phyloP scores from a whole-genome alignment of 2,797 vertebrate species.

The Diplodus puntazzo region DNA sequence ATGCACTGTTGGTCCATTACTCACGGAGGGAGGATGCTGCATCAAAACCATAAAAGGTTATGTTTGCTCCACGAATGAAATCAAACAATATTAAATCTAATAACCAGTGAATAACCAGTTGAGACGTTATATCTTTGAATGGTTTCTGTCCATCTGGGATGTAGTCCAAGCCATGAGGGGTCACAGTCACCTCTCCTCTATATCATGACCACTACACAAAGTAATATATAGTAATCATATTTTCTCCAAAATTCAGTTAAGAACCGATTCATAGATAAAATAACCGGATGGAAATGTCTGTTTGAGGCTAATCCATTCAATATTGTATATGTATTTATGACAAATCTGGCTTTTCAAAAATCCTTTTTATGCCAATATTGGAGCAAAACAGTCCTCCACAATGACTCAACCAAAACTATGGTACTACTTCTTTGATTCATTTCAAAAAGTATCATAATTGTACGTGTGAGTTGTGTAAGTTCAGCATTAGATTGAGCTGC shows the following conservation, averaged over 20 bases:
- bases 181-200: conserved; percentile 14
- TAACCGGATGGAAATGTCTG: conserved; percentile 8
- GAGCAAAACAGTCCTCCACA: conserved; percentile 13
- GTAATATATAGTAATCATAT: conserved; percentile 12
- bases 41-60: conserved; percentile 29
- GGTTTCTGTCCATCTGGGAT: conserved; percentile 19
- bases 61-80: conserved; percentile 19
- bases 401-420: not conserved
- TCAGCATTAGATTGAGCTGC: too few species aligned
- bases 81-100: conserved; percentile 25
- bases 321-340: conserved; percentile 2
- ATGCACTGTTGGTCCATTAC: conserved; percentile 48
- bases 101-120: conserved; percentile 14
- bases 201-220: conserved; percentile 5
- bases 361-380: conserved; percentile 12
- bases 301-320: conserved; percentile 12
- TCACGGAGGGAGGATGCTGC: conserved; percentile 16
- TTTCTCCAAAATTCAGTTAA: conserved; percentile 21
- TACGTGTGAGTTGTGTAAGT: too few species aligned
- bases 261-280: conserved; percentile 21
- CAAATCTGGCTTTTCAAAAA: conserved; percentile 14
- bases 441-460: too few species aligned
- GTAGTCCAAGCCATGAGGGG: conserved; percentile 5
- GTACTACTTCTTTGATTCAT: too few species aligned
- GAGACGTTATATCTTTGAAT: conserved; percentile 8